Base-by-base conservation (phyloP, 2,113 vertebrate genomes). In the Lophochroa leadbeateri region DNA sequence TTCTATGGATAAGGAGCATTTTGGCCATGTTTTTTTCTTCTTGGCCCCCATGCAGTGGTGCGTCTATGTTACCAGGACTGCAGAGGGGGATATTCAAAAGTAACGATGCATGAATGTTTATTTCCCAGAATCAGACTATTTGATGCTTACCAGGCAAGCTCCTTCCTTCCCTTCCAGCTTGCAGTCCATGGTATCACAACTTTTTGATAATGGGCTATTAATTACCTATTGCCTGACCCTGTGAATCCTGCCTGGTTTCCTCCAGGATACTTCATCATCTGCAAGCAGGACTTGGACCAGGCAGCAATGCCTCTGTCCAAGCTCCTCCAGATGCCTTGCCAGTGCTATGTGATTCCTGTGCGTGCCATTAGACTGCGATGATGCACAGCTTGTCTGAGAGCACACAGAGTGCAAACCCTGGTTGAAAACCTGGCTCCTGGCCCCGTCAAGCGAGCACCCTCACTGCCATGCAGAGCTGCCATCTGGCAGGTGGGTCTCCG, bases 131-230 rank as follows among this genome's bases (percentile, higher is more conserved):
- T 39, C 44, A 80, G 63, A 65, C 43, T 82, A 13, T 63, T 37
- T 92, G 52, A 79, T 76, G 52, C 0, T 1, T 13, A 75, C 18
- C 16, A 44, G 44, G 15, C 50, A 81, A 75, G 15, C 17, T 90
- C 46, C 35, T 9, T 92, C 52, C 28, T 49, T 53, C 50, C 55
- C 60, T 86, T 86, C 29, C 74, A 84, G 53, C 49, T 76, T 79
- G 69, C 44, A 92, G 24, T 49, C 44, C 3, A 3, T 76, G 61
- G 85, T 77, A 88, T 61, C 91, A 17, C 41, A 89, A 60, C 44
- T 41, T 78, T 81, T 88, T 76, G 61, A 25, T 91, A 95, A 96
- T 68, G 63, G 35, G 41, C 69, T 94, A 60, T 96, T 93, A 90
- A 95, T 92, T 81, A 94, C 90, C 88, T 39, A 53, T 41, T 5